These are phyloP conservation scores for Coracopsis vasa DNA, from an alignment of 2,113 vertebrate genomes.

Conservation along the genomic window DNA sequence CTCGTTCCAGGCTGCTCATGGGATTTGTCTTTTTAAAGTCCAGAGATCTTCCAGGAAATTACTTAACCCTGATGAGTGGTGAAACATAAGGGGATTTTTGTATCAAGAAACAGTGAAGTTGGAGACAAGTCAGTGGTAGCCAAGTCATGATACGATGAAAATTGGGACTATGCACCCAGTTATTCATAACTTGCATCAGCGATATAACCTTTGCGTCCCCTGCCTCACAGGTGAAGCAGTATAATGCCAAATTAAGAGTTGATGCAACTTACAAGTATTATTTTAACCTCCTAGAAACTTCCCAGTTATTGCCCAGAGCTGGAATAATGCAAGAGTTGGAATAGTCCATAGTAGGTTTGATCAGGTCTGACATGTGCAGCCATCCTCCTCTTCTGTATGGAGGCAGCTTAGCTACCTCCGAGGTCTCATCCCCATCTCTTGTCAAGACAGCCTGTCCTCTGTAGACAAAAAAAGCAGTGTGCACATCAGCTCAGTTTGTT, in stretches of 20 bases:
- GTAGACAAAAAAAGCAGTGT: not conserved
- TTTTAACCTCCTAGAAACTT: not conserved
- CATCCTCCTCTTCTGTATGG: rapidly evolving
- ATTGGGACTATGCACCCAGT: not conserved
- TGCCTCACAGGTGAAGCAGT: not conserved
- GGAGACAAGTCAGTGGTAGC: not conserved
- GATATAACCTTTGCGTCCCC: not conserved
- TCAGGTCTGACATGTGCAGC: not conserved
- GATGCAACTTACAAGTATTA: not conserved
- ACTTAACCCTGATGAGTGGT: not conserved
- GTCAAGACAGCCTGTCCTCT: not conserved
- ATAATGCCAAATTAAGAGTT: not conserved
- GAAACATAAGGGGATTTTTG: not conserved
- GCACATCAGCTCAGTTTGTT: not conserved
- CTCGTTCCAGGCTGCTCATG: not conserved
- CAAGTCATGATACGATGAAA: not conserved
- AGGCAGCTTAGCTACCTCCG: not conserved
- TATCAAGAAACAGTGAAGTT: not conserved
- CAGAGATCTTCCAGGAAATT: not conserved
- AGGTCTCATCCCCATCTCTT: not conserved
- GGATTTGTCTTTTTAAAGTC: not conserved
- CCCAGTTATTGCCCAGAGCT: not conserved
- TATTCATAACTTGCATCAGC: not conserved
- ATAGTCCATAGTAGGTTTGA: not conserved
- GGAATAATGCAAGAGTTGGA: not conserved